Conservation (phyloP, 2,113 vertebrate species). For the Saguinus midas region DNA sequence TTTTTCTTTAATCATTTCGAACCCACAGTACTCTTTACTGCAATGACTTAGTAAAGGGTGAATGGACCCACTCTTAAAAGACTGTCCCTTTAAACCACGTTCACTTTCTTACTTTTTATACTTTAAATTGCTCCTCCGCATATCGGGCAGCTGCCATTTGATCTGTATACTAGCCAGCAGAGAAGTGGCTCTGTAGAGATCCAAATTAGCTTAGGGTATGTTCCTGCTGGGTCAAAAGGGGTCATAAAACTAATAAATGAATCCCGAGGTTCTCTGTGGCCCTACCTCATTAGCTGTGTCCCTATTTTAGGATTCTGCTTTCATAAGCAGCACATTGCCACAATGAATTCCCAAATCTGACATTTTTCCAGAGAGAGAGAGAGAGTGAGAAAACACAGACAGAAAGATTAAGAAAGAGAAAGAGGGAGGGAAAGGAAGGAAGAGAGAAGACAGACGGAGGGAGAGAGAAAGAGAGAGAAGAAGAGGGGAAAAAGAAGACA, state of each 20-base stretch:
- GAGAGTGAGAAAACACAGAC: background rate
- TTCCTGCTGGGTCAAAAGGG: background rate
- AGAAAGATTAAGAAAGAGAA: background rate
- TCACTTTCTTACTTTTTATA: background rate
- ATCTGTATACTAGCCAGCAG: background rate
- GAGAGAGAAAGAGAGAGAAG: background rate
- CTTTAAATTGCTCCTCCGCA: background rate
- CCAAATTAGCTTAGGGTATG: background rate
- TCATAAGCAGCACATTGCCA: background rate
- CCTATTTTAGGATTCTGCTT: background rate
- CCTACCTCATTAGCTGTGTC: background rate
- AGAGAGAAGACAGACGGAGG: background rate
- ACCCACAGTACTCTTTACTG: background rate
- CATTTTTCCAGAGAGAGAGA: background rate
- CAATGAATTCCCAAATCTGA: background rate
- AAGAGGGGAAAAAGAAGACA: background rate
- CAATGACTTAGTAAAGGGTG: background rate
- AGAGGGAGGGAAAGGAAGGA: background rate
- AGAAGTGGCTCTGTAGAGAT: background rate
- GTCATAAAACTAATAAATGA: background rate
- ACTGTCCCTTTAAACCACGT: background rate
- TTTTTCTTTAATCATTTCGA: background rate
- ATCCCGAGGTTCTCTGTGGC: background rate
- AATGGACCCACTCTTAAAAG: background rate
- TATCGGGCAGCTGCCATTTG: background rate